Evolutionary conservation across 2,113 vertebrate genomes (phyloP).

Genomic region (Prochilodus magdalenae): DNA sequence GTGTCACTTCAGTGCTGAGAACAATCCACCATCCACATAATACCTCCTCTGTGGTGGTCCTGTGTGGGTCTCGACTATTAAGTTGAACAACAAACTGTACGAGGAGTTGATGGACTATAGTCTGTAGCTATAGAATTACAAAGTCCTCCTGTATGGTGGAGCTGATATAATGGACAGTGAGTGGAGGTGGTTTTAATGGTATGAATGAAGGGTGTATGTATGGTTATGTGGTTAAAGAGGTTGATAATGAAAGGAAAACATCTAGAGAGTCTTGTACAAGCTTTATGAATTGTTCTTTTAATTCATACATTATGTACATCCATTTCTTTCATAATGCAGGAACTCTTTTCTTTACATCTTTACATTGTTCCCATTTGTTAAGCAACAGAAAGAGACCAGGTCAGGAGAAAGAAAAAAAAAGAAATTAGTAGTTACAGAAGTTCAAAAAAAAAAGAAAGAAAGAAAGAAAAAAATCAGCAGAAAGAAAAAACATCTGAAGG

Average conservation of each 20-base stretch:
- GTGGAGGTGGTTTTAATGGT: too few species aligned
- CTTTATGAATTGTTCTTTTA: constrained; percentile 82
- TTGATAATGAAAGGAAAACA: constrained; percentile 6
- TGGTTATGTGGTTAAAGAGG: constrained; percentile 24
- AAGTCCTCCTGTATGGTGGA: too few species aligned
- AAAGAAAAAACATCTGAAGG: constrained; percentile 50
- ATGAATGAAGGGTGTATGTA: too few species aligned
- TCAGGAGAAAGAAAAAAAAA: constrained; percentile 77
- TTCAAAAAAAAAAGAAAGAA: constrained; percentile 67
- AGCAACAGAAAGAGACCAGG: constrained; percentile 75
- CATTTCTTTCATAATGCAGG: constrained; percentile 88
- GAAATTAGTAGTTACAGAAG: constrained; percentile 71
- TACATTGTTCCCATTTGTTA: constrained; percentile 83
- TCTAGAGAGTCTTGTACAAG: constrained; percentile 65
- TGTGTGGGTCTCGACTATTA: too few species aligned
- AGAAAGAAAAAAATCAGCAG: constrained; percentile 65
- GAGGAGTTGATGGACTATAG: too few species aligned
- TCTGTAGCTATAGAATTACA: too few species aligned
- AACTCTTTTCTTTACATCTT: constrained; percentile 86
- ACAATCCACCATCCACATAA: too few species aligned
- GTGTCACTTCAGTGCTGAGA: too few species aligned
- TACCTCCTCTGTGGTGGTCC: too few species aligned
- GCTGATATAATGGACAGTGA: too few species aligned
- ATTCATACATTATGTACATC: constrained; percentile 92
- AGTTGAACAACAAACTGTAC: too few species aligned